Base-by-base conservation (phyloP, 2,113 vertebrate species). In the Prochilodus magdalenae region DNA sequence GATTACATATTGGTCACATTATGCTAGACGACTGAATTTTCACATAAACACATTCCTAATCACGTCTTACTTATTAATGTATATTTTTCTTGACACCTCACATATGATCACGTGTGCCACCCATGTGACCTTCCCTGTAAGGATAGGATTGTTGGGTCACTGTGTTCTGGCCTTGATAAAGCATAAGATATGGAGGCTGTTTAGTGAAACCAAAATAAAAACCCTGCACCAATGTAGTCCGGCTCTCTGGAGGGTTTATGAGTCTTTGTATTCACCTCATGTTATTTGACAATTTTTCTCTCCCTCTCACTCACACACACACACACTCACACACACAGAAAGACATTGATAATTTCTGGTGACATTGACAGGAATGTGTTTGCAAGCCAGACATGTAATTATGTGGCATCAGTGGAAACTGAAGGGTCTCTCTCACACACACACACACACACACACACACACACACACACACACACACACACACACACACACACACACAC, bases 361-460 rank as follows among this genome's bases (percentile, higher is more conserved):
- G 83, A 83, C 81, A 73, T 49, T 87, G 81, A 82, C 81, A 53
- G 73, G 75, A 59, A 76, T 85, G 71, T 87, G 86, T 87, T 90
- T 87, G 74, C 75, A 73, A 85, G 71, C 83, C 83, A 81, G 84
- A 77, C 84, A 79, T 88, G 85, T 86, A 74, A 73, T 87, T 88
- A 89, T 83, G 73, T 83, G 83, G 86, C 83, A 79, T 87, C 85
- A 86, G 85, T 72, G 73, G 71, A 79, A 82, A 73, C 27, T 62
- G 71, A 81, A 55, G 79, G 82, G 78, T 86, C 75, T 22, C 47
- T 10, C 47, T 22, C 62, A 20, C 33, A 53, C 78, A 15, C 67
- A 22, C 36, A 26, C 59, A 26, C 65, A n/a, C 63, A 26, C 69
- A 55, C 71, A 33, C 73, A 22, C 75, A 53, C 74, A 40, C 49